These are phyloP conservation scores for Drosophila mayri DNA, from an alignment of 1,140 invertebrate genomes.

Conservation along the genomic window DNA sequence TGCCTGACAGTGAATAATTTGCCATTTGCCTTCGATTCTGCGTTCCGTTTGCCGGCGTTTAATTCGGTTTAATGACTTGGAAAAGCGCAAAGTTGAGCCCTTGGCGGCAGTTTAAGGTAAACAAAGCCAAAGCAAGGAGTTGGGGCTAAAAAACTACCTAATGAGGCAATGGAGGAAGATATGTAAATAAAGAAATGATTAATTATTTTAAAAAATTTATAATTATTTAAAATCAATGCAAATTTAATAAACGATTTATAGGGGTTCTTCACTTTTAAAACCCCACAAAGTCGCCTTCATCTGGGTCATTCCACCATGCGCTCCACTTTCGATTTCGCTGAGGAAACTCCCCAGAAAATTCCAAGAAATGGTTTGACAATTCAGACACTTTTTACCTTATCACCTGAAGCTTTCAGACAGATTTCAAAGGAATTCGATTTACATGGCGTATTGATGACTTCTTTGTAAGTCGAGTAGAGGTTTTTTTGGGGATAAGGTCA, in stretches of 20 bases:
- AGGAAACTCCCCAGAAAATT: conserved; percentile 16
- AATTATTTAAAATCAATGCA: neutral
- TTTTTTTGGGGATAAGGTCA: conserved; percentile 44
- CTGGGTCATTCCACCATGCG: conserved; percentile 16
- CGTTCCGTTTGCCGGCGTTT: conserved; percentile 49
- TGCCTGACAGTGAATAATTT: conserved; percentile 82
- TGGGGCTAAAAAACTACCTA: conserved; percentile 2
- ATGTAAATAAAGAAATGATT: neutral
- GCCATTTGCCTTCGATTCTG: conserved; percentile 69
- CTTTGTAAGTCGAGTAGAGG: conserved; percentile 31
- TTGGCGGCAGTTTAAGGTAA: conserved; percentile 34
- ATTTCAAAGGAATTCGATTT: conserved; percentile 52
- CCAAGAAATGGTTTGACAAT: conserved; percentile 39
- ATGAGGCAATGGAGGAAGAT: conserved; percentile 13
- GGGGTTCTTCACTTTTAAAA: no score
- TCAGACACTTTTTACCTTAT: conserved; percentile 28
- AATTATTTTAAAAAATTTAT: neutral
- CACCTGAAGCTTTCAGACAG: conserved; percentile 47
- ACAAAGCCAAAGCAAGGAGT: neutral
- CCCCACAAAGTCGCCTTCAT: conserved; percentile 4
- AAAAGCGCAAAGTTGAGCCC: conserved; percentile 72
- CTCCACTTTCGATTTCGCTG: conserved; percentile 9
- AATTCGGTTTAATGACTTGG: conserved; percentile 72
- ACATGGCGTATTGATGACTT: conserved; percentile 57
- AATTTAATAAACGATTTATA: neutral